Base-by-base conservation (phyloP, 2,888 invertebrate species). In the Scelioninae gen. 2 region DNA sequence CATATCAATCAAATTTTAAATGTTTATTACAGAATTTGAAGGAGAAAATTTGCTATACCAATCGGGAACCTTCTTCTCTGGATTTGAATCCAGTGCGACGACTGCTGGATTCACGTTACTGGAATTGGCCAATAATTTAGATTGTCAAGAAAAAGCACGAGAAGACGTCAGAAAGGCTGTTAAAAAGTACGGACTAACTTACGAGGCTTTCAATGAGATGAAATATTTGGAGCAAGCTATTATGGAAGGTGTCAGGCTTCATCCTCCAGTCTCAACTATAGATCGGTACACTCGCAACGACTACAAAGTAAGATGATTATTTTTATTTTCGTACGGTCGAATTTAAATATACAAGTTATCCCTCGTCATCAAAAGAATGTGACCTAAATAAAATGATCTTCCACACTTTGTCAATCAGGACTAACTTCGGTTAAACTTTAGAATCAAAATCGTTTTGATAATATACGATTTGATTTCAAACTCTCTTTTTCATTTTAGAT, bases 31-130 rank as follows among this genome's bases (percentile, higher is more conserved):
- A 84, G 84, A 82, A 75, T 84, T 84, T 57, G 82, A 83, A 41
- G 84, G 84, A 2, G 82, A 84, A 25, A 82, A 83, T 75, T 73
- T 84, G 11, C 57, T 84, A 1, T 81, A 78, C n/a, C 84, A 84
- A 48, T 81, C 83, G 2, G 84, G 83, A 10, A 83, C 83, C 1
- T 83, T 84, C 52, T 84, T 84, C 55, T 83, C 84, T 11, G 84
- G 84, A n/a, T 84, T 83, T 46, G 84, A 84, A 64, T 84, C 84
- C 0, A 84, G 83, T 57, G 79, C 83, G 3, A 81, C 82, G 0
- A 76, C 81, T 2, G 76, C 81, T 33, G 73, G 82, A 1, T 84
- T 84, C 45, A 83, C 83, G 0, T 72, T 84, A 4, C 78, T 84
- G 79, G 83, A 84, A 73, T 55, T 84, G 6, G 82, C 84, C 0